Evolutionary conservation across 2,797 vertebrate species (phyloP).

Genomic region (Rhinichthys osculus): DNA sequence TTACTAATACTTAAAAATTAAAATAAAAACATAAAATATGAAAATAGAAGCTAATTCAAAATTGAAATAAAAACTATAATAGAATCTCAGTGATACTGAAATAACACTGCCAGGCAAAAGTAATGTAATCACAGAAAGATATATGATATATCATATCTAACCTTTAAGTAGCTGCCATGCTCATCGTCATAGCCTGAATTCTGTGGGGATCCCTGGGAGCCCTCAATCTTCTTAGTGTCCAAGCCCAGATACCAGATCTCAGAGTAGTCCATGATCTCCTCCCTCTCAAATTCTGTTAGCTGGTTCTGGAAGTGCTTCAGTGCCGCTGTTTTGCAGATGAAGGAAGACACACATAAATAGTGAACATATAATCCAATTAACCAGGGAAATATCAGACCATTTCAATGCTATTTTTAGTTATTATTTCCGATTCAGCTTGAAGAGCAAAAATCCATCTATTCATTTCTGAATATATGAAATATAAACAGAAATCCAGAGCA

Average conservation of each 20-base stretch:
- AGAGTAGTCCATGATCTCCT: conserved; percentile 90
- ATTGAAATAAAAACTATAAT: neutral
- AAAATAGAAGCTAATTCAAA: neutral
- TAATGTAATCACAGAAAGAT: conserved; percentile 11
- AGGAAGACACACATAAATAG: neutral
- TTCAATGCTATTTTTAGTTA: neutral
- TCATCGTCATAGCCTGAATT: conserved; percentile 91
- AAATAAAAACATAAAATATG: neutral
- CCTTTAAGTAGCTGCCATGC: conserved; percentile 92
- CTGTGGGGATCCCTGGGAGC: conserved; percentile 79
- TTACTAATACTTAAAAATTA: neutral
- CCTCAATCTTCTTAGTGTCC: conserved; percentile 88
- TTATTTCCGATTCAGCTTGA: neutral
- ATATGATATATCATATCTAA: conserved; percentile 64
- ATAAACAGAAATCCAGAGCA: neutral
- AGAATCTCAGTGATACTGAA: neutral
- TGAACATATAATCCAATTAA: neutral
- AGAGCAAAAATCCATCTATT: neutral
- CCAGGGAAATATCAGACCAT: neutral
- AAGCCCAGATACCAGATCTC: conserved; percentile 95
- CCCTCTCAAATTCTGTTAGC: conserved; percentile 89
- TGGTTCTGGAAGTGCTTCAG: conserved; percentile 88
- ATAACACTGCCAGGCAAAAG: neutral
- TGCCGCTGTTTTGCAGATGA: conserved; percentile 78
- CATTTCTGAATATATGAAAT: neutral